Evolutionary conservation across 2,888 invertebrate species (phyloP).

Genomic region (Drosophila quasianomalipes): DNA sequence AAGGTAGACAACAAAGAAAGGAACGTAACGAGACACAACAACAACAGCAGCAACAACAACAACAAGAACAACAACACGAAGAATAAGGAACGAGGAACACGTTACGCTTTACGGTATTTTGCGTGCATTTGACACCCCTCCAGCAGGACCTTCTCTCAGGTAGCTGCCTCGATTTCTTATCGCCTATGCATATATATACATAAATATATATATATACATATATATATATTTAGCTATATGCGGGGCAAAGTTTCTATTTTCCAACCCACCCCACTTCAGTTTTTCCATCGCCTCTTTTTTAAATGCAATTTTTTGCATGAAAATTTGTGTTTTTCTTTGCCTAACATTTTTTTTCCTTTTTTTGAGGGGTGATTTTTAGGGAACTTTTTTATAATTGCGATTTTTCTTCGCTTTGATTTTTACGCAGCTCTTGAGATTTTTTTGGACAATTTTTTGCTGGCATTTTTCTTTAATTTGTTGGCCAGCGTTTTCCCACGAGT

Average conservation of each 20-base stretch:
- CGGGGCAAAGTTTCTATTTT: conserved; percentile 32
- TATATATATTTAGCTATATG: conserved; percentile 11
- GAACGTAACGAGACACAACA: conserved; percentile 42
- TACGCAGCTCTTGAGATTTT: conserved; percentile 33
- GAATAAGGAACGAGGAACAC: conserved; percentile 25
- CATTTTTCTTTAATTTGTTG: conserved; percentile 6
- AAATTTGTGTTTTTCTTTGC: conserved; percentile 53
- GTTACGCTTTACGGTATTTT: conserved; percentile 73
- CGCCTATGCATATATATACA: conserved; percentile 58
- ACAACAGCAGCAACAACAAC: not conserved
- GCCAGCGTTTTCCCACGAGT: conserved; percentile 60
- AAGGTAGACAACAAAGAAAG: conserved; percentile 62
- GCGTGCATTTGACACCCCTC: conserved; percentile 75
- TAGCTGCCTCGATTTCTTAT: conserved; percentile 44
- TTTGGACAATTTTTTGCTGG: conserved; percentile 10
- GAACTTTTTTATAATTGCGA: conserved; percentile 58
- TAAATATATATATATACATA: conserved; percentile 57
- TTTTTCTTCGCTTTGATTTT: conserved; percentile 57
- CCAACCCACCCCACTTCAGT: conserved; percentile 51
- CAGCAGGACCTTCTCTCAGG: conserved; percentile 52
- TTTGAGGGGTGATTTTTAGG: conserved; percentile 55
- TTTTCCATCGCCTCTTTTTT: conserved; percentile 63
- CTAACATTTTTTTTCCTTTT: conserved; percentile 4
- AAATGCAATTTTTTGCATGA: conserved; percentile 78
- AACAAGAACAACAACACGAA: not conserved